phyloP scores from a whole-genome alignment of 1,140 invertebrate species.

The Chionoecetes opilio region DNA sequence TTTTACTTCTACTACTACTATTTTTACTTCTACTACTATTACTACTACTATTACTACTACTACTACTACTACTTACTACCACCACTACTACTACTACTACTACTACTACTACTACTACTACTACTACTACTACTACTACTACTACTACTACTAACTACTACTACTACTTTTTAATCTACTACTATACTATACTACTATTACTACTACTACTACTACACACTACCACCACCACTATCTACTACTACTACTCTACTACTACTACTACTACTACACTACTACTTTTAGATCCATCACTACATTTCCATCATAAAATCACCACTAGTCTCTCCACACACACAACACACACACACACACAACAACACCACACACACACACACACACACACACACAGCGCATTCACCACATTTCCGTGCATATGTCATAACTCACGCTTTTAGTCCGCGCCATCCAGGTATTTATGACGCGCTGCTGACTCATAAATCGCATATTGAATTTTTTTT shows the following conservation, averaged over 20 bases:
- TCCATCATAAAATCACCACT: too few species aligned
- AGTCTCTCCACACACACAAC: not conserved
- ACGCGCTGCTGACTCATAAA: not conserved
- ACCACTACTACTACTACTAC: not conserved
- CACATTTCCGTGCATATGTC: not conserved
- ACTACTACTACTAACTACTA: not conserved
- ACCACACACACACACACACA: conserved; percentile 18
- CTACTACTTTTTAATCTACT: not conserved
- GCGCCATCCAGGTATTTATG: not conserved
- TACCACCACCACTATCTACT: too few species aligned
- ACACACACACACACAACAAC: conserved; percentile 19
- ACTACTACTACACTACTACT: too few species aligned
- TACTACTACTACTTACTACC: not conserved
- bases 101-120: conserved; percentile 30
- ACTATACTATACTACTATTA: too few species aligned
- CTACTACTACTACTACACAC: too few species aligned
- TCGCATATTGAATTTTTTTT: not conserved
- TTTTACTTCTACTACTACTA: too few species aligned
- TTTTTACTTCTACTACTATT: too few species aligned
- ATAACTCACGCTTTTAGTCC: conserved; percentile 1
- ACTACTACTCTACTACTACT: too few species aligned
- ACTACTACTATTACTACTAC: too few species aligned
- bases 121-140: conserved; percentile 29
- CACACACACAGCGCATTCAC: not conserved
- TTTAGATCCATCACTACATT: too few species aligned